Base-by-base conservation (phyloP, 2,113 vertebrate genomes). In the Thryonomys swinderianus region DNA sequence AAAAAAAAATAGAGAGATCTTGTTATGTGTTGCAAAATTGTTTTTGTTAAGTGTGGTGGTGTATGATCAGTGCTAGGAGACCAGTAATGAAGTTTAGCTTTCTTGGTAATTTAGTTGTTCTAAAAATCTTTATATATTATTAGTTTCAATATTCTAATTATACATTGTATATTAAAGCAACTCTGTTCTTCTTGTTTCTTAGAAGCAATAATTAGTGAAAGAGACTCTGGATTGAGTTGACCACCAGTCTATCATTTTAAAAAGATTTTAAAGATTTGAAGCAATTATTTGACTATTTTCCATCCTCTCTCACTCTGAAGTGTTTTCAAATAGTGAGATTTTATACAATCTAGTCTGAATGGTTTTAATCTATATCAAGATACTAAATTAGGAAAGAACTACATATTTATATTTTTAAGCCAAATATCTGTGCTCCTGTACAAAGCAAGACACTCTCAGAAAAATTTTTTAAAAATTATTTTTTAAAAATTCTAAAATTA, bases 311-410 rank as follows among this genome's bases (percentile, higher is more conserved):
- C 20, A 66, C 76, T 78, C 11, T 78, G 40, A 94, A 67, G 16
- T 88, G 61, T 96, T 97, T 95, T 97, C 53, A 92, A 27, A 34
- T 85, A 51, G 73, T 93, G 53, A 51, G 48, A 64, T 76, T 16
- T 76, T 76, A 89, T 1, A 42, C 21, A 51, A 0, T 88, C 3
- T 84, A 80, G 30, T 80, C 5, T 0, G 27, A 34, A 3, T 81
- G 25, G 51, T 81, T 82, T 76, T 69, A 93, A 14, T 95, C 42
- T 61, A 89, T 91, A 67, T 62, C 13, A 86, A 45, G 80, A 76
- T 83, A 83, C 23, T 55, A 82, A 94, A 76, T 87, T 45, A 90
- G 30, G 32, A 53, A 74, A 85, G 45, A 81, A 53, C 21, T 85
- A 16, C 14, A 34, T 76, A 84, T 85, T 40, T 78, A 64, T 69